These are phyloP conservation scores for Gymnogyps californianus DNA, from an alignment of 2,113 vertebrate species.

Conservation along the genomic window DNA sequence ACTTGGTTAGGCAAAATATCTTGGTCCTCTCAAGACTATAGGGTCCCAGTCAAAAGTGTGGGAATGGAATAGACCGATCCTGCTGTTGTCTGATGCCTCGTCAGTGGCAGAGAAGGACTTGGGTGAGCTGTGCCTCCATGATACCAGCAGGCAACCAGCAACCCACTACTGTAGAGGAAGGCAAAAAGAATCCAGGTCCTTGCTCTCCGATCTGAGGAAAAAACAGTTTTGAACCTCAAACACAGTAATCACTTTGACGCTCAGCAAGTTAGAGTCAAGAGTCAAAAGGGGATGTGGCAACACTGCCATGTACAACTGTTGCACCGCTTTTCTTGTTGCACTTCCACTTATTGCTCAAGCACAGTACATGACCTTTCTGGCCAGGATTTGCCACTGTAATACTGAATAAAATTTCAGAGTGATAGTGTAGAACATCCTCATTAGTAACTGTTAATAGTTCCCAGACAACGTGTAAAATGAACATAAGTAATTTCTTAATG, in stretches of 20 bases:
- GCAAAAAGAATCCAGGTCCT: not conserved
- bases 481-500: not conserved
- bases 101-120: not conserved
- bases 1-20: not conserved
- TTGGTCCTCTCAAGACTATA: not conserved
- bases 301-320: not conserved
- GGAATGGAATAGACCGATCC: not conserved
- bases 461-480: not conserved
- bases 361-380: fast-evolving
- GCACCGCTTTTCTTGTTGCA: not conserved
- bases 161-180: not conserved
- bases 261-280: not conserved
- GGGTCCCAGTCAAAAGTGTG: not conserved
- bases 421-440: not conserved
- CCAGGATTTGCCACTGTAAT: not conserved
- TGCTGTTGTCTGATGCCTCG: not conserved
- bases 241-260: not conserved
- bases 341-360: constrained; percentile 7
- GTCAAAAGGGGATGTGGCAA: constrained; percentile 20
- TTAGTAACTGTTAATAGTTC: not conserved
- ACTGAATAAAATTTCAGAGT: not conserved
- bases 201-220: not conserved
- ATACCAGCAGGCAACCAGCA: not conserved
- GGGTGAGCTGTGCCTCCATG: not conserved
- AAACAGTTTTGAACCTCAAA: not conserved